Percentiles rank a stretch among this genome's conserved stretches.
phyloP scores from a whole-genome alignment of 2,797 vertebrate genomes.

The Prionace glauca region DNA sequence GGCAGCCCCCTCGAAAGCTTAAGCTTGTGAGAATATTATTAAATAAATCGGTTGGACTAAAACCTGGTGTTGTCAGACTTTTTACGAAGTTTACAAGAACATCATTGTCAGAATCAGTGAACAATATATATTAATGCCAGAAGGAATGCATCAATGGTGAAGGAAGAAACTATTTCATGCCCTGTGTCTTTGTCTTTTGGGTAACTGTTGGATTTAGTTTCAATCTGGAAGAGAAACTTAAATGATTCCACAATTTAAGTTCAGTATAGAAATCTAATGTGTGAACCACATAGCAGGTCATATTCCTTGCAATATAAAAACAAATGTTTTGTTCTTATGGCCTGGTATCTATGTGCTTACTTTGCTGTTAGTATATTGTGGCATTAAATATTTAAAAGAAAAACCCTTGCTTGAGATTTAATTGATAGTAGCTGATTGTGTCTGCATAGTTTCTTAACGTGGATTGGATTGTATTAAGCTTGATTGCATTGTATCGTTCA shows the following conservation, averaged over 20 bases:
- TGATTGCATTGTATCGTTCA: neutral
- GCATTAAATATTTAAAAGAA: neutral
- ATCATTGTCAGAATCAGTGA: neutral
- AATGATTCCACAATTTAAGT: neutral
- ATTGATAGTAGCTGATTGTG: neutral
- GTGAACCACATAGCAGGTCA: neutral
- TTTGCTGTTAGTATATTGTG: neutral
- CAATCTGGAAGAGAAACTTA: neutral
- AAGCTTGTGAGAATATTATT: no score
- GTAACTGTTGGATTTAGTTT: neutral
- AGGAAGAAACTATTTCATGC: conserved; percentile 5
- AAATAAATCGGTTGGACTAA: no score
- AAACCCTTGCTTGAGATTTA: neutral
- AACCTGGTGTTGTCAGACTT: no score
- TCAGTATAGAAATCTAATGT: neutral
- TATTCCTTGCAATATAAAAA: neutral
- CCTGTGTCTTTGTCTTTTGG: neutral
- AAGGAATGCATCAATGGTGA: neutral
- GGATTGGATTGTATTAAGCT: neutral
- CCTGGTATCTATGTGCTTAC: neutral
- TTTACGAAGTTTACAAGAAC: no score
- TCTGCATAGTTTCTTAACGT: neutral
- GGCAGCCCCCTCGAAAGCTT: no score
- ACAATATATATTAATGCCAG: neutral
- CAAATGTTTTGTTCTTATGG: neutral